Conservation (phyloP, 2,888 invertebrate genomes). For the Cataglyphis cursor region DNA sequence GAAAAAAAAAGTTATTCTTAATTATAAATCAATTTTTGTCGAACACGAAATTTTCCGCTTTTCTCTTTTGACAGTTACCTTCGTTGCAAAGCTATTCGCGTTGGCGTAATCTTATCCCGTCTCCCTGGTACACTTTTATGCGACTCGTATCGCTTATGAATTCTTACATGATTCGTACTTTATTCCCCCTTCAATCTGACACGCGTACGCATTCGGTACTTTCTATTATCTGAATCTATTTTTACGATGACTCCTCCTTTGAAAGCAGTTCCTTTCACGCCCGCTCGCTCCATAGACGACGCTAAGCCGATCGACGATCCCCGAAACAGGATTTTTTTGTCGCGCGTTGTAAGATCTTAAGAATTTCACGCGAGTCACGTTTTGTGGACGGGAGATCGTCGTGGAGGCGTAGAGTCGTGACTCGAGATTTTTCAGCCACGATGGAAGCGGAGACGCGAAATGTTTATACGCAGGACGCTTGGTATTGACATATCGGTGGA, state of each 20-base stretch:
- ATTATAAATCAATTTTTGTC: not conserved
- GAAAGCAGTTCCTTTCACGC: slow-evolving; percentile 70
- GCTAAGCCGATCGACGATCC: slow-evolving; percentile 78
- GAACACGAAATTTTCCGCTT: not conserved
- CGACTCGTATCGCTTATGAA: slow-evolving; percentile 46
- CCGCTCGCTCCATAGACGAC: slow-evolving; percentile 74
- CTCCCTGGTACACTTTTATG: slow-evolving; percentile 35
- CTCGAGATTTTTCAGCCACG: slow-evolving; percentile 68
- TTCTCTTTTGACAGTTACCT: no score
- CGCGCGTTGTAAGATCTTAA: slow-evolving; percentile 75
- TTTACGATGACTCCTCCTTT: slow-evolving; percentile 77
- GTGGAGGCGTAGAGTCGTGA: slow-evolving; percentile 67
- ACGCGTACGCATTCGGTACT: slow-evolving; percentile 72
- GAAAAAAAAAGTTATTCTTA: not conserved
- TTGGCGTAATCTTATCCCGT: slow-evolving; percentile 21
- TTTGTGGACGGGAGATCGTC: slow-evolving; percentile 70
- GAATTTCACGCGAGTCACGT: slow-evolving; percentile 82
- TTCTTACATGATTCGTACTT: slow-evolving; percentile 55
- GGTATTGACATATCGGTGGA: not conserved
- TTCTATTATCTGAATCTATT: slow-evolving; percentile 76
- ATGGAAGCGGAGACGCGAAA: slow-evolving; percentile 37
- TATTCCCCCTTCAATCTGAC: slow-evolving; percentile 51
- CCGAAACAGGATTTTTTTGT: slow-evolving; percentile 77
- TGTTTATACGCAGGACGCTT: slow-evolving; percentile 25
- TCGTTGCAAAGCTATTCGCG: not conserved